Evolutionary conservation across 2,113 vertebrate genomes (phyloP), one percentile per base, ranked within the genome.

Genomic region (Plotosus lineatus): DNA sequence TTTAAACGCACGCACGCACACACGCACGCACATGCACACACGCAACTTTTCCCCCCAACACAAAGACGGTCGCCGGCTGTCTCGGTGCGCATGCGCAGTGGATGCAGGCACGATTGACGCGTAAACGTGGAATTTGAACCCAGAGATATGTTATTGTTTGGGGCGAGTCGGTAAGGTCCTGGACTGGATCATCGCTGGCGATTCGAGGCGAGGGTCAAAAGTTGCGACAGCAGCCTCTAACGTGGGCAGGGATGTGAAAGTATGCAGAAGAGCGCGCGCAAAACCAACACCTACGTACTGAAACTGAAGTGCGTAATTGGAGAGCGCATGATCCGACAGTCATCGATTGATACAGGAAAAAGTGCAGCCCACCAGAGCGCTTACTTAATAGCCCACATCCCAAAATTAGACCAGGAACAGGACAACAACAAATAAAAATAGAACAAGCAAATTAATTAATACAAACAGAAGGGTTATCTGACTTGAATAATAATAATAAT

Each of bases 1-100:
- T 84, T 77, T 33, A 58, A 69, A 44, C 48, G 46, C 56, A 75
- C 69, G 65, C 48, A 19, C 58, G 82, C 50, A 51, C 50, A 51
- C 50, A 51, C 50, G 21, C 58, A 1, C 42, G 31, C 36, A 5
- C 63, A 66, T 38, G 7, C 8, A 26, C 65, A 46, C 38, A 21
- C 69, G 44, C 69, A 72, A 72, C 69, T 50, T 50, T 50, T 21
- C 0, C 44, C 44, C 69, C 69, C 51, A 72, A 50, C 69, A 28
- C 23, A 15, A 46, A 72, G 46, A 72, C 44, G 6, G 4, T 15
- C n/a, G 42, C 66, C 66, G 66, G 14, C 5, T 50, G 26, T 11
- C 44, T 72, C 26, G 0, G 65, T 72, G 69, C 69, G 42, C 69
- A 72, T 50, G 69, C 69, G 69, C 46, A 5, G 44, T 9, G 31